These are phyloP conservation scores for Dunckerocampus dactyliophorus DNA, from an alignment of 2,113 vertebrate genomes.

Conservation along the genomic window DNA sequence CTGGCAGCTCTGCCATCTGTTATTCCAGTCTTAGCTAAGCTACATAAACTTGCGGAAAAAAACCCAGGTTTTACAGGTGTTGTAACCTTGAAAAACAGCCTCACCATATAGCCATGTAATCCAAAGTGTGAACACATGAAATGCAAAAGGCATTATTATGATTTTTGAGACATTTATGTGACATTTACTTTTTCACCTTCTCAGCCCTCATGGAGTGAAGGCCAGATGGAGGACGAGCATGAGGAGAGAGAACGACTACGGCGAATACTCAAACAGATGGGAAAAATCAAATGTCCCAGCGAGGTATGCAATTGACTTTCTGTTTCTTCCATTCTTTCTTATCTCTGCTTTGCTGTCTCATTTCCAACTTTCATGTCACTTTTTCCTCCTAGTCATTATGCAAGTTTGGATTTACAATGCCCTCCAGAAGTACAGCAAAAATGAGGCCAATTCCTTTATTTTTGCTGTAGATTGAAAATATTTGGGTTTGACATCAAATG, in stretches of 20 bases:
- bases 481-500: too few species aligned
- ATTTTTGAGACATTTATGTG: constrained; percentile 23
- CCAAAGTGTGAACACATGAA: constrained; percentile 33
- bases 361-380: constrained; percentile 31
- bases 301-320: constrained; percentile 75
- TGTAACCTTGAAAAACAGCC: constrained; percentile 62
- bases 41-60: constrained; percentile 40
- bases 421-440: too few species aligned
- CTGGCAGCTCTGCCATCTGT: constrained; percentile 56
- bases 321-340: constrained; percentile 17
- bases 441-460: too few species aligned
- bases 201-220: constrained; percentile 81
- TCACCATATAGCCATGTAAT: constrained; percentile 60
- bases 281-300: constrained; percentile 90
- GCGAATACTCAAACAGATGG: constrained; percentile 94
- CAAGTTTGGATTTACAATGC: constrained; percentile 21
- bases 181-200: constrained; percentile 48
- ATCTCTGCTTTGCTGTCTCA: constrained; percentile 11
- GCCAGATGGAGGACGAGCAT: constrained; percentile 77
- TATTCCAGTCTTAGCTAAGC: constrained; percentile 53
- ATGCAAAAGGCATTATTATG: constrained; percentile 61
- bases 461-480: too few species aligned
- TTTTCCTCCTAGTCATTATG: constrained; percentile 26
- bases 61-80: constrained; percentile 60
- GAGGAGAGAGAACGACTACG: constrained; percentile 88